Evolutionary conservation across 2,113 vertebrate species (phyloP), one percentile per base, ranked within the genome.

Genomic region (Psilopsiagon aymara): DNA sequence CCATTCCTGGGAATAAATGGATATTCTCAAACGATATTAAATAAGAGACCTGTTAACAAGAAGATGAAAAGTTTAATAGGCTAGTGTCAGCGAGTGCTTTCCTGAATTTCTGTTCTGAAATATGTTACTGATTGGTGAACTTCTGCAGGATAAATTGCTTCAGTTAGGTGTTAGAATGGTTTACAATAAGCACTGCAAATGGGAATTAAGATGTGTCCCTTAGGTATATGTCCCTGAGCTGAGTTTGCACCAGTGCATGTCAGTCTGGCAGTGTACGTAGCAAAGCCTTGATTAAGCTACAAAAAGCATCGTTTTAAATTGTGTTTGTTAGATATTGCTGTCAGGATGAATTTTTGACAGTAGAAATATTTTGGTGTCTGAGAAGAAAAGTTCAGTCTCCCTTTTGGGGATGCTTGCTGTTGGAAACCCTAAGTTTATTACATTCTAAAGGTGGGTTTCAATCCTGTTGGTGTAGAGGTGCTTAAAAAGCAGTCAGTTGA

Each of bases 331-430:
- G 75, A 66, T 79, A 57, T 2, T 90, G 37, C 77, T 86, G 70
- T 86, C 74, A 71, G 74, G 53, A 77, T 31, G 49, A 41, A 73
- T 91, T 95, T 93, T 70, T 49, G 59, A 49, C 68, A 70, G 63
- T n/a, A 41, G 75, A 53, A 88, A 8, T 85, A 53, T 46, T 94
- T 69, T 17, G 3, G 53, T 82, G 57, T 67, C 70, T 82, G 63
- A 82, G 52, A 84, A 67, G 21, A 44, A 75, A 27, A 77, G 37
- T 59, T 19, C 53, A 17, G 35, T 86, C 27, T 83, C 76, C 51
- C 31, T 66, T 68, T 5, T 5, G 41, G 47, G 64, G 35, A 8
- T 1, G 27, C 41, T 67, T 69, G 18, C 0, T 0, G n/a, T 77
- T 69, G 66, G 49, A 89, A 82, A 31, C 62, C 1, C 0, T 49